These are phyloP conservation scores for Bilobella aurantiaca DNA, from an alignment of 1,140 invertebrate genomes.

Conservation along the genomic window DNA sequence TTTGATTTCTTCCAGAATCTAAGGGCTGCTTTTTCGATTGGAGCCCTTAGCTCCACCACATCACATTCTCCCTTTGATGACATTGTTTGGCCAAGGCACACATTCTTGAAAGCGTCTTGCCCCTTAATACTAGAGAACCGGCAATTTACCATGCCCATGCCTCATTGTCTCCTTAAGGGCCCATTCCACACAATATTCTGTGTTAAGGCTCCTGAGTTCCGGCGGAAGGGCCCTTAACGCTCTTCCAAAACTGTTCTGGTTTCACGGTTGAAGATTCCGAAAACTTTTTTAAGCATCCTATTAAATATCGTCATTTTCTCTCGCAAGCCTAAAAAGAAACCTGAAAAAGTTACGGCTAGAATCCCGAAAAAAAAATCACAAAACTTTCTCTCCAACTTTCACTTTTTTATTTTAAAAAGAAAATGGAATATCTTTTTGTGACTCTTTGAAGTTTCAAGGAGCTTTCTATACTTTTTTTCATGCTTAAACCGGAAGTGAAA, in stretches of 20 bases:
- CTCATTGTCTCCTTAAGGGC: slow-evolving; percentile 2
- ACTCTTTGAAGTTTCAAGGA: neutral
- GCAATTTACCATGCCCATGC: slow-evolving; percentile 5
- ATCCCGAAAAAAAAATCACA: neutral
- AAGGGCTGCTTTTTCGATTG: neutral
- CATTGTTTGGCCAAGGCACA: neutral
- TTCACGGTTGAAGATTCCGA: neutral
- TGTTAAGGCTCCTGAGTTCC: neutral
- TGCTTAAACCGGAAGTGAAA: neutral
- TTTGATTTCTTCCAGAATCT: neutral
- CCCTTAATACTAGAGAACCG: neutral
- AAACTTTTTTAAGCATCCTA: neutral
- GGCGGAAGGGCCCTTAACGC: neutral
- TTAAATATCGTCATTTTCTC: neutral
- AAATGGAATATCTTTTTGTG: neutral
- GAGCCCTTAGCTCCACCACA: neutral
- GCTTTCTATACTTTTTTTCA: neutral
- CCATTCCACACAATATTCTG: too few species aligned
- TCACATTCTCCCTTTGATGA: neutral
- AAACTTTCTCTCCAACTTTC: neutral
- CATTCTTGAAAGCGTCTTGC: neutral
- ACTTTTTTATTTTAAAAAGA: neutral
- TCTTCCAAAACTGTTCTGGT: neutral
- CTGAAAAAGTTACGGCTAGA: neutral
- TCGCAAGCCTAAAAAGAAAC: neutral